These are phyloP conservation scores for Holothuria glaberrima DNA, from an alignment of 35 echinoderm and acorn worm species.

Conservation along the genomic window DNA sequence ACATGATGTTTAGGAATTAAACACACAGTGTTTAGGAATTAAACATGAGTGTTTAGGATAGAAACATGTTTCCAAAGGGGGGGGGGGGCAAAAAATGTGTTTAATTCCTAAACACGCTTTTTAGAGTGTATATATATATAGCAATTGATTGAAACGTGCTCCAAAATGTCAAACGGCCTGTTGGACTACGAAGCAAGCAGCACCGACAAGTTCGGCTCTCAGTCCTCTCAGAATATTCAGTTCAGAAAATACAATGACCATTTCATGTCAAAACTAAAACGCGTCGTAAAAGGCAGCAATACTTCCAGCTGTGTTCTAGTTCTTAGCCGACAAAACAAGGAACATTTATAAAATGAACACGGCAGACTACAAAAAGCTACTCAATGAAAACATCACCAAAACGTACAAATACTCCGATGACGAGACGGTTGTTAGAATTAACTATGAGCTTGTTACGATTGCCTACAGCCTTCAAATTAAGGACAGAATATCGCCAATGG, in stretches of 20 bases:
- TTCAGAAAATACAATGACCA: not conserved
- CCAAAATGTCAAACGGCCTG: no score
- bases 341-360: conserved; percentile 22
- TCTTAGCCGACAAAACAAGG: conserved; percentile 23
- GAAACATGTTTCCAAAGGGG: no score
- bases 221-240: conserved; percentile 42
- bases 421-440: not conserved
- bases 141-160: no score
- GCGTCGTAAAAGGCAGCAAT: not conserved
- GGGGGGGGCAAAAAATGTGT: no score
- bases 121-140: no score
- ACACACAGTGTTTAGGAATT: no score
- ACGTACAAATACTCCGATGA: conserved; percentile 34
- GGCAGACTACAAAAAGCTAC: not conserved
- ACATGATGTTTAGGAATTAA: no score
- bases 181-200: no score
- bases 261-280: not conserved
- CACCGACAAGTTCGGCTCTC: no score
- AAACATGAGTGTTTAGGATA: no score
- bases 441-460: not conserved
- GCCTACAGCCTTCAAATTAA: not conserved
- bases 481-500: conserved; percentile 2
- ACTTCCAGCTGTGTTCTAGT: not conserved
- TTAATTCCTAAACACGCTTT: no score
- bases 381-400: not conserved